Conservation (phyloP, 2,888 invertebrate genomes). For the Autographa pulchrina region DNA sequence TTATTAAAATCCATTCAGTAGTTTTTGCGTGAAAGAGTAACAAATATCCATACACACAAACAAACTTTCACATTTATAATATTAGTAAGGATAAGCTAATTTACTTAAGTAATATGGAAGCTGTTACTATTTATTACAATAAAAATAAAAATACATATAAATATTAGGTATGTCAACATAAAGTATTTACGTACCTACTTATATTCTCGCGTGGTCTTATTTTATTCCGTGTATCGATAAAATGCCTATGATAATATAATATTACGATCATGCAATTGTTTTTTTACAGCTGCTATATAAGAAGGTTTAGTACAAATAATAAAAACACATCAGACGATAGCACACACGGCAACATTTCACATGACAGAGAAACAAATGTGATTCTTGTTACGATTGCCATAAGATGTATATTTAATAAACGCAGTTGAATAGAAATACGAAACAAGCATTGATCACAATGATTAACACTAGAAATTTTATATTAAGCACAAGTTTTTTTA, state of each 20-base stretch:
- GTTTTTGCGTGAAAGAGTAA: too few species aligned
- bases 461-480: too few species aligned
- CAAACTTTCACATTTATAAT: too few species aligned
- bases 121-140: too few species aligned
- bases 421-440: background rate
- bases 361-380: background rate
- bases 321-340: background rate
- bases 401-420: background rate
- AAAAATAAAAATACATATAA: background rate
- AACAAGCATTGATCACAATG: too few species aligned
- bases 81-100: too few species aligned
- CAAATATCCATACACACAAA: too few species aligned
- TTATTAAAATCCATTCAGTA: too few species aligned
- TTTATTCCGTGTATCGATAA: background rate
- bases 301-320: conserved; percentile 1
- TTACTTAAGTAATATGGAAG: too few species aligned
- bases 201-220: background rate
- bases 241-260: background rate
- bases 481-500: too few species aligned
- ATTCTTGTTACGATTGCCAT: background rate
- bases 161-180: background rate
- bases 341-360: background rate
- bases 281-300: background rate
- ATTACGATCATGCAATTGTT: conserved; percentile 4
- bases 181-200: background rate